Evolutionary conservation across 2,113 vertebrate genomes (phyloP).

Genomic region (Strigops habroptila): DNA sequence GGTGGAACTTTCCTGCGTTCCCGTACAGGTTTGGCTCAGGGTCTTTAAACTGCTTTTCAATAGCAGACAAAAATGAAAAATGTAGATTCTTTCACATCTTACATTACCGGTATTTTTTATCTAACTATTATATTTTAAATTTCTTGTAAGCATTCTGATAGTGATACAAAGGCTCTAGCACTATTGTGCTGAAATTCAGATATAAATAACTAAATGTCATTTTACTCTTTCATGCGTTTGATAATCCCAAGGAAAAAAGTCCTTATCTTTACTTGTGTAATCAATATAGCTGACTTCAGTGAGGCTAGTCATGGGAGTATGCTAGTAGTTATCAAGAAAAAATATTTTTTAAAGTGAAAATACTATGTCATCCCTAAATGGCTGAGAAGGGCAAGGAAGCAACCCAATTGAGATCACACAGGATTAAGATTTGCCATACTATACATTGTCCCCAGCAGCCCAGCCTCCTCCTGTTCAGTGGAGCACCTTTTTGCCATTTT

Average conservation of each 20-base stretch:
- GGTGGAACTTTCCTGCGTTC: accelerated
- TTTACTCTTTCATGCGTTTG: not conserved
- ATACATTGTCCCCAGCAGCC: not conserved
- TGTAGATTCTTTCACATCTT: not conserved
- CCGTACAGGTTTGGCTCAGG: not conserved
- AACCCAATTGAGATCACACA: not conserved
- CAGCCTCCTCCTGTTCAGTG: not conserved
- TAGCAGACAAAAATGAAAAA: not conserved
- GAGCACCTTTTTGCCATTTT: not conserved
- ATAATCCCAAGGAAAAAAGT: not conserved
- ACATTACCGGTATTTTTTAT: not conserved
- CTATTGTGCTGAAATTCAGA: not conserved
- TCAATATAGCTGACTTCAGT: not conserved
- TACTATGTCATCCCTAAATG: not conserved
- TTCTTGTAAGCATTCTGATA: not conserved
- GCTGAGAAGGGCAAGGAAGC: not conserved
- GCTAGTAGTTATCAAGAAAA: not conserved
- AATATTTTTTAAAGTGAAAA: not conserved
- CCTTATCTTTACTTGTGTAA: not conserved
- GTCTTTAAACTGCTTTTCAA: not conserved
- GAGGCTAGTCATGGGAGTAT: not conserved
- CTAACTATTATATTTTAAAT: not conserved
- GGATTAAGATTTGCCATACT: not conserved
- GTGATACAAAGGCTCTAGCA: accelerated
- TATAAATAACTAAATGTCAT: not conserved